Evolutionary conservation across 2,113 vertebrate species (phyloP).

Genomic region (Corvus hawaiiensis): DNA sequence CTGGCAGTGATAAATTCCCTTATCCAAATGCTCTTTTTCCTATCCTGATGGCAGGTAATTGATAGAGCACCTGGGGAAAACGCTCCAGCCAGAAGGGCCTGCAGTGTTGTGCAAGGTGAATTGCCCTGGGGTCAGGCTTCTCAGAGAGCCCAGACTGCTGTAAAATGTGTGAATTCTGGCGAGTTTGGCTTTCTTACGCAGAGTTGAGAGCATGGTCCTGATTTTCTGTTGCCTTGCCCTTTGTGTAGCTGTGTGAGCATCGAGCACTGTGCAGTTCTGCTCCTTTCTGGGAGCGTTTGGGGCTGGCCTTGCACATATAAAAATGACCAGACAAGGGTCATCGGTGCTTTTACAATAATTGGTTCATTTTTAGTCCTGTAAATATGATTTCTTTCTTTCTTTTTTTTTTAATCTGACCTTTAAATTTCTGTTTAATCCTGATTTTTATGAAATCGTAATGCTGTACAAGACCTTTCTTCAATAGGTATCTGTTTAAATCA

Average conservation of each 20-base stretch:
- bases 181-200: not conserved
- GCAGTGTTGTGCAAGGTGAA: not conserved
- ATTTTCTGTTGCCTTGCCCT: not conserved
- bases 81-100: not conserved
- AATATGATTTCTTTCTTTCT: accelerated
- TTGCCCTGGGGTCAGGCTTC: not conserved
- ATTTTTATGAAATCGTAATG: not conserved
- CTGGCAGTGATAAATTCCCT: not conserved
- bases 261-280: not conserved
- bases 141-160: not conserved
- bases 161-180: not conserved
- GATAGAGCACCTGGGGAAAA: not conserved
- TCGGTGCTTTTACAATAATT: not conserved
- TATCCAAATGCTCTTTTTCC: not conserved
- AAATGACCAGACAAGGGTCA: not conserved
- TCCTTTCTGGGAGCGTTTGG: not conserved
- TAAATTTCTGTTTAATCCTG: not conserved
- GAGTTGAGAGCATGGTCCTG: not conserved
- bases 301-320: not conserved
- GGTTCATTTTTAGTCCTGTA: not conserved
- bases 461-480: not conserved
- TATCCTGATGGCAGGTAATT: not conserved
- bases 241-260: not conserved
- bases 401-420: not conserved
- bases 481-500: not conserved